Percentiles rank a stretch among this genome's conserved stretches.
Evolutionary conservation across 2,888 invertebrate genomes (phyloP).

Genomic region (Tetanocera ferruginea): DNA sequence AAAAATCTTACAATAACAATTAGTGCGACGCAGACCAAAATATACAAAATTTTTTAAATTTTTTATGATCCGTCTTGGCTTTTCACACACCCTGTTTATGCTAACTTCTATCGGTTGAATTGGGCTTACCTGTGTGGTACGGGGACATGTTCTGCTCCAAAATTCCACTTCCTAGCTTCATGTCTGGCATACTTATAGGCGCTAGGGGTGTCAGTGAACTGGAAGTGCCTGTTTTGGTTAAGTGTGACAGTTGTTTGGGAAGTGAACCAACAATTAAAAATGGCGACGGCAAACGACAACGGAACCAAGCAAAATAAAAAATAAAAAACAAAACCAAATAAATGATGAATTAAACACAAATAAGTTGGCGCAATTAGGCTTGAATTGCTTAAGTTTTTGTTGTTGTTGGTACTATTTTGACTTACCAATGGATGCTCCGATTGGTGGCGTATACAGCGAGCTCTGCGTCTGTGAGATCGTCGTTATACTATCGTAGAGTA

Average conservation of each 20-base stretch:
- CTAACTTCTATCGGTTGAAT: too few species aligned
- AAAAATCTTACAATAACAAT: too few species aligned
- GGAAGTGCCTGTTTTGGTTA: slow-evolving; percentile 70
- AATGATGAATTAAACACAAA: slow-evolving; percentile 8
- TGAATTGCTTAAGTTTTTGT: neutral
- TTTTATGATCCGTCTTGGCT: too few species aligned
- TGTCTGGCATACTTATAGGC: slow-evolving; percentile 82
- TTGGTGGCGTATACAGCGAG: slow-evolving; percentile 83
- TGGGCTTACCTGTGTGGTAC: slow-evolving; percentile 77
- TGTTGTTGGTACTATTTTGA: slow-evolving; percentile 23
- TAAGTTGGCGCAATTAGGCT: neutral
- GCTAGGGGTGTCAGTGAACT: slow-evolving; percentile 79
- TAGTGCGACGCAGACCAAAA: too few species aligned
- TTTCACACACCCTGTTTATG: too few species aligned
- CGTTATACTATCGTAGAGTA: slow-evolving; percentile 79
- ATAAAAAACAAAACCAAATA: slow-evolving; percentile 30
- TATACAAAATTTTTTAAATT: too few species aligned
- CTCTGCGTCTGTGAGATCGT: slow-evolving; percentile 82
- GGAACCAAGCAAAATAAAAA: slow-evolving; percentile 38
- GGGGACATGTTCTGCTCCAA: slow-evolving; percentile 78
- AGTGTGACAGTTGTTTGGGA: slow-evolving; percentile 13
- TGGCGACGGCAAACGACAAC: slow-evolving; percentile 34
- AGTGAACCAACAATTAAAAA: slow-evolving; percentile 1
- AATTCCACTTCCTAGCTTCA: slow-evolving; percentile 77
- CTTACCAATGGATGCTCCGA: slow-evolving; percentile 79